Evolutionary conservation across 1,140 invertebrate genomes (phyloP).

Genomic region (Zaprionus nigranus): DNA sequence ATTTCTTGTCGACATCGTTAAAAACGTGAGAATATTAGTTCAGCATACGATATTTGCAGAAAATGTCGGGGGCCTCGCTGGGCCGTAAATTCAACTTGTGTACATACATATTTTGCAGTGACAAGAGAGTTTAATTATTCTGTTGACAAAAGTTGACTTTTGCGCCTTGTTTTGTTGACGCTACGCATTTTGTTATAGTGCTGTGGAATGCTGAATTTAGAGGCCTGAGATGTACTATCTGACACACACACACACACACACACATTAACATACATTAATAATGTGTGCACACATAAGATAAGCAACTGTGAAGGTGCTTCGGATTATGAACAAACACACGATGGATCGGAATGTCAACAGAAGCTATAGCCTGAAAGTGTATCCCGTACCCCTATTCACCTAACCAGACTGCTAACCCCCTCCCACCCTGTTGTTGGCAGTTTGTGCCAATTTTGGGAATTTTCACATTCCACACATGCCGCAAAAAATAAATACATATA

Average conservation of each 20-base stretch:
- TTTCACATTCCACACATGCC: constrained; percentile 70
- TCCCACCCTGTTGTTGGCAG: constrained; percentile 14
- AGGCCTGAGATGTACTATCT: constrained; percentile 27
- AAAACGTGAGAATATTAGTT: constrained; percentile 13
- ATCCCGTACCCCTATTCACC: neutral
- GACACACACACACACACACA: neutral
- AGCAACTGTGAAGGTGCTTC: constrained; percentile 50
- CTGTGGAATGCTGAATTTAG: constrained; percentile 67
- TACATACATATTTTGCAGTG: constrained; percentile 63
- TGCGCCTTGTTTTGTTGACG: constrained; percentile 54
- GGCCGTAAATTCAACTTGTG: constrained; percentile 49
- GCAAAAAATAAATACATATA: constrained; percentile 28
- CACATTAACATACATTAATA: constrained; percentile 4
- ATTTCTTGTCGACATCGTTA: too few species aligned
- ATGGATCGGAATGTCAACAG: constrained; percentile 71
- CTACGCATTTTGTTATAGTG: constrained; percentile 46
- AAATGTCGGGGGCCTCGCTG: constrained; percentile 34
- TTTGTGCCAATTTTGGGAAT: constrained; percentile 57
- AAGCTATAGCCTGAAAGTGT: constrained; percentile 18
- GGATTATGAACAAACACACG: constrained; percentile 71
- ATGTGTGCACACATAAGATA: constrained; percentile 48
- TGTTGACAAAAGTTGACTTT: constrained; percentile 71
- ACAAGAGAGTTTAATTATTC: constrained; percentile 66
- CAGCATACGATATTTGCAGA: constrained; percentile 24
- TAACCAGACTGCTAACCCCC: neutral